Conservation (phyloP, 2,888 invertebrate genomes). For the Leucophora obtusa region DNA sequence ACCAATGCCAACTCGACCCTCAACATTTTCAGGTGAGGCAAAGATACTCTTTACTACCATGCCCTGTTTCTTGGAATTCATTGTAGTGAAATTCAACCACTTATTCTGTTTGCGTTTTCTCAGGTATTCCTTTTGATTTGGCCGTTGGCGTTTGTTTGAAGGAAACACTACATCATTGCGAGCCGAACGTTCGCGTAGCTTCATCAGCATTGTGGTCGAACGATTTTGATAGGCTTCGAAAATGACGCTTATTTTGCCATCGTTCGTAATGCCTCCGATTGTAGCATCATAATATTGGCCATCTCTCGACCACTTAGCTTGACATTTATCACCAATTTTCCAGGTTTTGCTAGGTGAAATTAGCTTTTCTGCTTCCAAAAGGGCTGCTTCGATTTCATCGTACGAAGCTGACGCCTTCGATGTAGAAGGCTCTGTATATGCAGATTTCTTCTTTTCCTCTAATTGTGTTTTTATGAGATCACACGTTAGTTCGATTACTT, state of each 20-base stretch:
- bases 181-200: conserved; percentile 81
- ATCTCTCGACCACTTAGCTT: conserved; percentile 95
- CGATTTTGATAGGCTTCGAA: conserved; percentile 93
- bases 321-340: conserved; percentile 94
- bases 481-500: conserved; percentile 94
- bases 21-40: conserved; percentile 95
- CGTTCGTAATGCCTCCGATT: conserved; percentile 90
- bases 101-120: conserved; percentile 97
- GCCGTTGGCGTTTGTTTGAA: conserved; percentile 82
- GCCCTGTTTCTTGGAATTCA: conserved; percentile 90
- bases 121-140: conserved; percentile 93
- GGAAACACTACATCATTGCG: conserved; percentile 80
- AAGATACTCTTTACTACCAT: conserved; percentile 95
- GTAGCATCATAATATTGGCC: conserved; percentile 94
- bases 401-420: conserved; percentile 77
- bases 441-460: conserved; percentile 83
- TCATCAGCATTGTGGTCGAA: conserved; percentile 86
- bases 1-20: conserved; percentile 96
- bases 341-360: conserved; percentile 82
- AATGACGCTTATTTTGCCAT: conserved; percentile 92
- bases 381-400: conserved; percentile 86
- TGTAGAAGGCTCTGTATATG: conserved; percentile 79
- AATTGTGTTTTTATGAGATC: conserved; percentile 92
- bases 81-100: conserved; percentile 95
- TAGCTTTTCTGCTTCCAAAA: conserved; percentile 83